Percentiles rank a stretch among this genome's conserved stretches.
Evolutionary conservation across 23 tunicate genomes (phyloP).

Genomic region (Clavelina lepadiformis): DNA sequence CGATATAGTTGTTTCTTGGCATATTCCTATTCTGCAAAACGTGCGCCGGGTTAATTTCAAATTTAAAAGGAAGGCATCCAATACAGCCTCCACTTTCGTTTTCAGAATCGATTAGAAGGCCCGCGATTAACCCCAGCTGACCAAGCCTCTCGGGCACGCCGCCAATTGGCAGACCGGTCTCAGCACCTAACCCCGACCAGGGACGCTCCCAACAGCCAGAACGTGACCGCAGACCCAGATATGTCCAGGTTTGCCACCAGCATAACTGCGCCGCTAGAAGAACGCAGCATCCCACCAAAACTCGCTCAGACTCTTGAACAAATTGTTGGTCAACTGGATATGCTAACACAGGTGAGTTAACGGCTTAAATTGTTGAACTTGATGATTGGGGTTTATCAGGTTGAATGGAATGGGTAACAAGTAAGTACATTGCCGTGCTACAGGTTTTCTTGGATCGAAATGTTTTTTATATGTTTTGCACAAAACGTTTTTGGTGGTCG

Average conservation of each 20-base stretch:
- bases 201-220: constrained; percentile 1
- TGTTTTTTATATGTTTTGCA: too few species aligned
- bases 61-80: not conserved
- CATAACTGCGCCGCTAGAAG: constrained; percentile 64
- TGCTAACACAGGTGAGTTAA: constrained; percentile 77
- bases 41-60: not conserved
- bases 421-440: too few species aligned
- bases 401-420: too few species aligned
- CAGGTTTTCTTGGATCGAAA: too few species aligned
- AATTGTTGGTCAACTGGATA: constrained; percentile 86
- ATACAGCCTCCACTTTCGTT: not conserved
- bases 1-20: not conserved
- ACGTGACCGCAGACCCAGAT: constrained; percentile 8
- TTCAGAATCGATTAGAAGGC: constrained; percentile 43
- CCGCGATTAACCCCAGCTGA: constrained; percentile 31
- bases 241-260: constrained; percentile 53
- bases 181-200: constrained; percentile 6
- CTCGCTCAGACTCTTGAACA: constrained; percentile 73
- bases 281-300: constrained; percentile 64
- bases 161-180: constrained; percentile 28
- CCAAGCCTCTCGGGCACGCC: constrained; percentile 34
- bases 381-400: too few species aligned
- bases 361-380: too few species aligned
- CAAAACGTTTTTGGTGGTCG: too few species aligned
- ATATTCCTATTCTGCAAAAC: not conserved